phyloP scores from a whole-genome alignment of 1,140 invertebrate genomes.

The Pseudomyrmex dendroicus region DNA sequence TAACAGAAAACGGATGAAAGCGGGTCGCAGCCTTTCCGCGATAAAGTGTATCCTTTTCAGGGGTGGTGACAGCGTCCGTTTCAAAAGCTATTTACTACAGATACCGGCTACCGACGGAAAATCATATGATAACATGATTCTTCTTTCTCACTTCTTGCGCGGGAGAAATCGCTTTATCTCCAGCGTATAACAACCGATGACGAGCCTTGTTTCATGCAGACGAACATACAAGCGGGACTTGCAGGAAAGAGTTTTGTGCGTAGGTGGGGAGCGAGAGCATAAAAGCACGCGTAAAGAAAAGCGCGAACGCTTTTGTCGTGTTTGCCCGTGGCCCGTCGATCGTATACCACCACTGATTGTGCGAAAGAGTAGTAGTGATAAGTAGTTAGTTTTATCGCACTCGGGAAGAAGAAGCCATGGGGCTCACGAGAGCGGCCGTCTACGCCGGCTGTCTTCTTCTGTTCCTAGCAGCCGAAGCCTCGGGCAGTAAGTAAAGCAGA shows the following conservation, averaged over 20 bases:
- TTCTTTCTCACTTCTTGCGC: background rate
- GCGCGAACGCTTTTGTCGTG: constrained; percentile 81
- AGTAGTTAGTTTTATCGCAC: constrained; percentile 23
- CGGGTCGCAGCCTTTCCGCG: background rate
- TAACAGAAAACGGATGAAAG: background rate
- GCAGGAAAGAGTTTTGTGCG: constrained; percentile 36
- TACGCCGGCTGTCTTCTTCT: constrained; percentile 76
- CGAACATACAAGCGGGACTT: constrained; percentile 41
- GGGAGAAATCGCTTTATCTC: constrained; percentile 63
- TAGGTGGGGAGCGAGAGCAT: constrained; percentile 80
- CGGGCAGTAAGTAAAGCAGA: constrained; percentile 56
- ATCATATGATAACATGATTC: constrained; percentile 12
- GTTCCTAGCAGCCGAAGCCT: constrained; percentile 64
- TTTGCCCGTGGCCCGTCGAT: constrained; percentile 75
- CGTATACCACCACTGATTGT: constrained; percentile 66
- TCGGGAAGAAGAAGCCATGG: constrained; percentile 72
- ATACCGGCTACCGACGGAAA: background rate
- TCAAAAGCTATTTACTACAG: background rate
- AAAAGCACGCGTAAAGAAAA: constrained; percentile 84
- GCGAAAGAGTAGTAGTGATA: constrained; percentile 51
- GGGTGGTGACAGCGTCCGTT: background rate
- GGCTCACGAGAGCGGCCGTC: constrained; percentile 74
- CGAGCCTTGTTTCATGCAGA: background rate
- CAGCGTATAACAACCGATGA: constrained; percentile 21
- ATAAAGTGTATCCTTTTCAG: background rate